Conservation (phyloP, 2,113 vertebrate genomes). For the Sylvia atricapilla region DNA sequence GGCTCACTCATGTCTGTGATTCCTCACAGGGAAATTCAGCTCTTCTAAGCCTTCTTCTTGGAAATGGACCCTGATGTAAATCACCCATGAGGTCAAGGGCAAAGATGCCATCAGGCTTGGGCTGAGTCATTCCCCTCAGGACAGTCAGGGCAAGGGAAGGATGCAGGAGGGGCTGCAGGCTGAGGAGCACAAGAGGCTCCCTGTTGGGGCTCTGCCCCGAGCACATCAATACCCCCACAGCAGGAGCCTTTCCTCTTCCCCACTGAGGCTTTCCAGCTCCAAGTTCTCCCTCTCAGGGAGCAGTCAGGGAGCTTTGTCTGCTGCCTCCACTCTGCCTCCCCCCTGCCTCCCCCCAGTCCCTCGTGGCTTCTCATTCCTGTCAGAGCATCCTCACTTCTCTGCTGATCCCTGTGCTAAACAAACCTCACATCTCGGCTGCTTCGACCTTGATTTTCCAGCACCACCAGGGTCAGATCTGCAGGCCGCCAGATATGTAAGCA, state of each 20-base stretch:
- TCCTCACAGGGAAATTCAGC: neutral
- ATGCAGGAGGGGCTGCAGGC: neutral
- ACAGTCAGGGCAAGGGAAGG: neutral
- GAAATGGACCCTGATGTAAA: neutral
- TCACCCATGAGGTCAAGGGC: neutral
- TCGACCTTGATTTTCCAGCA: constrained; percentile 27
- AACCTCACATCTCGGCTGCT: neutral
- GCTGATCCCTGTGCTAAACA: neutral
- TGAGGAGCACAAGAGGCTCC: neutral
- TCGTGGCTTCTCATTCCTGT: neutral
- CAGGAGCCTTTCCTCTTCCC: neutral
- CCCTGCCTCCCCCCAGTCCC: neutral
- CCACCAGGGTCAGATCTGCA: neutral
- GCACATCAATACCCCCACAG: neutral
- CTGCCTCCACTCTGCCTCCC: neutral
- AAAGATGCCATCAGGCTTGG: neutral
- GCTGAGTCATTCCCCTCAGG: neutral
- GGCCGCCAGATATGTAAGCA: constrained; percentile 3
- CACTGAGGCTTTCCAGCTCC: neutral
- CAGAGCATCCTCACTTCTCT: neutral
- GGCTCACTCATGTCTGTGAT: rapidly evolving
- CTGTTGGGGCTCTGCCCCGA: neutral
- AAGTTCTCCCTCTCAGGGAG: neutral
- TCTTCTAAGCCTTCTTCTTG: neutral
- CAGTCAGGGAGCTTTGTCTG: neutral